Evolutionary conservation across 1,140 invertebrate species (phyloP), one percentile per base, ranked within the genome.

Genomic region (Drosophila tsacasi): DNA sequence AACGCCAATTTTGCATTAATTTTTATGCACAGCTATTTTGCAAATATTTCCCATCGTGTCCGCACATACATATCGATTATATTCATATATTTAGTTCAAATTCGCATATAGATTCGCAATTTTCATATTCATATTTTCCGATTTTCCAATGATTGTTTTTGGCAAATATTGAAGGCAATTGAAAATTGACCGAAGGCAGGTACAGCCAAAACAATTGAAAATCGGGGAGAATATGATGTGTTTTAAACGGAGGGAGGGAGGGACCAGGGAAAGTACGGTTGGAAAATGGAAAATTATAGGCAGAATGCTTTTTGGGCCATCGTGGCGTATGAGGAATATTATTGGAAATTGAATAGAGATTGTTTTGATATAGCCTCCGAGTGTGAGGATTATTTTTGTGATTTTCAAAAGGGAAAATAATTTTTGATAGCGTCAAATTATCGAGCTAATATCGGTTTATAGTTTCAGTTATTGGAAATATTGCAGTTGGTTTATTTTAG

Each of bases 131-230:
- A 76, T 67, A 76, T 76, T 76, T 76, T 76, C 54, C 62, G 54
- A 76, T 73, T 73, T 73, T 37, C 54, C 67, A 60, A 37, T 73
- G 71, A 73, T 73, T 73, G 71, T 73, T 73, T 73, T 73, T 73
- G 71, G 71, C 71, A 73, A 73, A 73, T 73, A 73, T 73, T 73
- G 71, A 73, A 73, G 71, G 71, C 71, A 73, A 73, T 73, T 73
- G 71, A 73, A 61, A 73, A 61, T 73, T 50, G 54, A 73, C 37
- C 55, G 39, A 73, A 73, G 54, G 67, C 71, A 73, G 68, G 67
- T 72, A 73, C 67, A 39, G 32, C 21, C 30, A 37, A 61, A 73
- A 72, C 54, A 73, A 73, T 73, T 50, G 67, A 73, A 52, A 61
- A 27, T 9, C 30, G 25, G 7, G 35, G 13, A 15, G 25, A 25